Conservation (phyloP, 2,797 vertebrate genomes). For the Calcarius lapponicus region DNA sequence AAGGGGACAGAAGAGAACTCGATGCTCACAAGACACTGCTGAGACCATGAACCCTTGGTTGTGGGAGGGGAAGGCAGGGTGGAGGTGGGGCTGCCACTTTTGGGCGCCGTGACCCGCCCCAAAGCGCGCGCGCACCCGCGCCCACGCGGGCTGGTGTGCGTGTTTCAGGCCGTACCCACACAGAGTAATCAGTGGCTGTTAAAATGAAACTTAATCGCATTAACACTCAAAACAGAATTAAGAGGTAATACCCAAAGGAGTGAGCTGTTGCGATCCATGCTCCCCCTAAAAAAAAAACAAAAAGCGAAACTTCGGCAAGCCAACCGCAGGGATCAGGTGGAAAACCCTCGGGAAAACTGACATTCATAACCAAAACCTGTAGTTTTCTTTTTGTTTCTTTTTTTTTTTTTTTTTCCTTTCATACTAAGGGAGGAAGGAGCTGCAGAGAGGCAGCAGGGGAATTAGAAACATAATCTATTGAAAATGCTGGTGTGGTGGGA, state of each 20-base stretch:
- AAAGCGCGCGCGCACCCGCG: accelerated
- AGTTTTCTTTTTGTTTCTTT: neutral
- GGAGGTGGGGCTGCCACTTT: neutral
- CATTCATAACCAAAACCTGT: neutral
- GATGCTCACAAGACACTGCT: neutral
- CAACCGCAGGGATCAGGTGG: accelerated
- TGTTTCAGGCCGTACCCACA: accelerated
- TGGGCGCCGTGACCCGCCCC: neutral
- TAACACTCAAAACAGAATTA: neutral
- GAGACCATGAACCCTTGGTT: accelerated
- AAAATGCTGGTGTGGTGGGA: neutral
- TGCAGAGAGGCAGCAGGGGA: neutral
- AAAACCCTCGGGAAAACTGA: accelerated
- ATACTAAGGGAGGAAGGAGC: neutral
- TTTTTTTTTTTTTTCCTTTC: too few relatives aligned
- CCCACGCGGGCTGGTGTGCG: accelerated
- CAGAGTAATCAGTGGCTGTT: neutral
- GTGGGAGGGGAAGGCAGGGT: neutral
- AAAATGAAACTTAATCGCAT: neutral
- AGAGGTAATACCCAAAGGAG: neutral
- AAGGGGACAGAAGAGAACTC: accelerated
- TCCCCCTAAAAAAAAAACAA: neutral
- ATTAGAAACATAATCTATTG: neutral
- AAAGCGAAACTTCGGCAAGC: neutral
- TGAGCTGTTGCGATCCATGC: neutral